Conservation (phyloP, 2,888 invertebrate species). For the Caenorhabditis sp. region DNA sequence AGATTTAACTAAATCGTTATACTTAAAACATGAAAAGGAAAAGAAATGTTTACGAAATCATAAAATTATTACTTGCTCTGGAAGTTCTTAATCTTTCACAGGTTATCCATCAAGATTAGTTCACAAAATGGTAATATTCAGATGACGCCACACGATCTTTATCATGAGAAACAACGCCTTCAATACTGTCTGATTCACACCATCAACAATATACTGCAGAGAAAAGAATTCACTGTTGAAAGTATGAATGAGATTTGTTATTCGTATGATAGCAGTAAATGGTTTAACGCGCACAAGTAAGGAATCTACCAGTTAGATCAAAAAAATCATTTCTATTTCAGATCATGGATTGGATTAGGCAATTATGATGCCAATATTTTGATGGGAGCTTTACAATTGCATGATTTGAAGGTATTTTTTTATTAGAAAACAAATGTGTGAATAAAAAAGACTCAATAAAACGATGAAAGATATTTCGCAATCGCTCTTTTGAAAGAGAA, state of each 20-base stretch:
- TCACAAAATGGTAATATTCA: slow-evolving; percentile 1
- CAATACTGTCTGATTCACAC: slow-evolving; percentile 68
- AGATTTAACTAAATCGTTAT: background rate
- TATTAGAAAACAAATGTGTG: background rate
- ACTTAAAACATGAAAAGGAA: background rate
- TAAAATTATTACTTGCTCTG: background rate
- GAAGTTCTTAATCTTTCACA: no score
- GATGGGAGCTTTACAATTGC: slow-evolving; percentile 83
- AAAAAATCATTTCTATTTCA: slow-evolving; percentile 13
- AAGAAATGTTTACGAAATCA: background rate
- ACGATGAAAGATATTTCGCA: no score
- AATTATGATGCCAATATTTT: slow-evolving; percentile 99
- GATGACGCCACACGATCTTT: slow-evolving; percentile 28
- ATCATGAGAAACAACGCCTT: slow-evolving; percentile 64
- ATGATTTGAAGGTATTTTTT: slow-evolving; percentile 34
- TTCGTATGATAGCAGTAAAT: slow-evolving; percentile 50
- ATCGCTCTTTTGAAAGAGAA: no score
- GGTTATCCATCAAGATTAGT: no score
- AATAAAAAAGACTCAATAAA: slow-evolving; percentile 1
- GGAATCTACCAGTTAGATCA: background rate
- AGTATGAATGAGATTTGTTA: slow-evolving; percentile 65
- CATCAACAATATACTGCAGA: slow-evolving; percentile 64
- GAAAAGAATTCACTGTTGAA: slow-evolving; percentile 32
- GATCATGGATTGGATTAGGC: slow-evolving; percentile 82
- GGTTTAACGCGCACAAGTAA: slow-evolving; percentile 67